Conservation (phyloP, 2,797 vertebrate genomes). For the Rhabdophis nuchalis region DNA sequence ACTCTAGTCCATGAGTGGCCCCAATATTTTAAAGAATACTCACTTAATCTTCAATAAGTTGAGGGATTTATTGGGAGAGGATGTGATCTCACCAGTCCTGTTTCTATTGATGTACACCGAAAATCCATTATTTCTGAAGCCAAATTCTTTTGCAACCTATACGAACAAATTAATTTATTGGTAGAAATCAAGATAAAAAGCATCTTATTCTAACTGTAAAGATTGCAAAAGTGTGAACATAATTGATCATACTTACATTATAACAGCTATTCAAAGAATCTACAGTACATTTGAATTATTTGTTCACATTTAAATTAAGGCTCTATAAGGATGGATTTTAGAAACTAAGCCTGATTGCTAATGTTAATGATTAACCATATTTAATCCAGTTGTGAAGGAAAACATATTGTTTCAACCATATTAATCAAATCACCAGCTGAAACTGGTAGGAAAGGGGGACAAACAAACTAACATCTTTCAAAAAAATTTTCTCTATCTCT, state of each 20-base stretch:
- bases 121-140: slow-evolving; percentile 93
- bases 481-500: background rate
- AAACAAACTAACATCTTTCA: background rate
- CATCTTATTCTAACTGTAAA: background rate
- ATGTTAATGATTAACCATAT: background rate
- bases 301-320: background rate
- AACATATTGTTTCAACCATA: background rate
- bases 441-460: background rate
- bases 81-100: slow-evolving; percentile 88
- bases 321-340: background rate
- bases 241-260: background rate
- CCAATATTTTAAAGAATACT: slow-evolving; percentile 53
- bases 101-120: slow-evolving; percentile 93
- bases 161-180: slow-evolving; percentile 17
- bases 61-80: slow-evolving; percentile 88
- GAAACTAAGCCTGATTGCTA: background rate
- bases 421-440: background rate
- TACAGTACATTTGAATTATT: background rate
- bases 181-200: background rate
- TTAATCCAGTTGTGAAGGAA: background rate
- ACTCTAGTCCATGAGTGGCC: fast-evolving
- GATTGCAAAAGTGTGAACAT: background rate
- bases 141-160: slow-evolving; percentile 95
- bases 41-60: slow-evolving; percentile 95
- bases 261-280: background rate